Evolutionary conservation across 2,113 vertebrate species (phyloP), one percentile per base, ranked within the genome.

Genomic region (Channa maculata): DNA sequence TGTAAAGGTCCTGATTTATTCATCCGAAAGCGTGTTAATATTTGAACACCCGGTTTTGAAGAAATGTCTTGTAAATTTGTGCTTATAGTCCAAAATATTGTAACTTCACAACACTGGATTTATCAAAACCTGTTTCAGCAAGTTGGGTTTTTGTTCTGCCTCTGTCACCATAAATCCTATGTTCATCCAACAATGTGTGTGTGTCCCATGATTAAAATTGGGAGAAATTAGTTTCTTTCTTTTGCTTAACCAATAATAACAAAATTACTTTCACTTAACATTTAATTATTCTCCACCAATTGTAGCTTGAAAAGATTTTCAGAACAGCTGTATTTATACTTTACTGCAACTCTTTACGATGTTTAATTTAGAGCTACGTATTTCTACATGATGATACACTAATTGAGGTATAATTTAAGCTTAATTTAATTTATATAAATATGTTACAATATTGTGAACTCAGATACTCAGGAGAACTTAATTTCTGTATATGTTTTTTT

Each of bases 1-100:
- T 43, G 51, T 59, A 65, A 76, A 44, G 65, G 49, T 71, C 48
- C 45, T 73, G 61, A 85, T 79, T 81, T 72, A 77, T 79, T 88
- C 4, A 82, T 85, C 38, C 33, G 10, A 55, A 57, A 71, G 46
- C 37, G 37, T 50, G 72, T 70, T 70, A 74, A 83, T 84, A 79
- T 83, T 75, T 80, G 44, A 77, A 65, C 45, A 50, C 5, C 41
- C 13, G 34, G 14, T 11, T 52, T 51, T 71, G 37, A 76, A 54
- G 15, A 65, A 58, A 66, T 52, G 67, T 41, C 15, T 15, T 74
- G 34, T 75, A 43, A 58, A 50, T 61, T 15, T 9, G 13, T 79
- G 46, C 14, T 41, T 36, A 3, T 33, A 10, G 62, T 60, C 36
- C 12, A 45, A 75, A 78, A 39, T 9, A 49, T 53, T 50, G 1